Conservation (phyloP, 1,140 invertebrate genomes). For the Papilio helenus region DNA sequence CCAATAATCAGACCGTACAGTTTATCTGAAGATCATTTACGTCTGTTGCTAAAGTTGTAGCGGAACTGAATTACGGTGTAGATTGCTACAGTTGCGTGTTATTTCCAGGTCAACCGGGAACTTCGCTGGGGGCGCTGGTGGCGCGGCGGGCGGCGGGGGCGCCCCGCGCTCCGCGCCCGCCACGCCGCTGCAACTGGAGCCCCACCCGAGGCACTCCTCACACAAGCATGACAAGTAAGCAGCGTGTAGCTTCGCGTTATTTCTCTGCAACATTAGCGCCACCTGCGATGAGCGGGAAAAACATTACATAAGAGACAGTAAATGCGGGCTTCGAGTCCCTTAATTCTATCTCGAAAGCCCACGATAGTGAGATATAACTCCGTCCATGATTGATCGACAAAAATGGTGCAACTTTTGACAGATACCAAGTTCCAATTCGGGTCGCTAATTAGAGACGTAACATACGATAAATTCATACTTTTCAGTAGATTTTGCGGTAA, state of each 20-base stretch:
- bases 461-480: too few species aligned
- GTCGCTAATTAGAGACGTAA: too few species aligned
- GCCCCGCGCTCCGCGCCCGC: conserved; percentile 78
- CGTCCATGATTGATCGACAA: too few species aligned
- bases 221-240: conserved; percentile 75
- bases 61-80: background rate
- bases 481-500: background rate
- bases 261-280: too few species aligned
- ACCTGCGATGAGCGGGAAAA: background rate
- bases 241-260: background rate
- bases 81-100: conserved; percentile 40
- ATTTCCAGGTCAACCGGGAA: conserved; percentile 79
- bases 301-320: background rate
- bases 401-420: too few species aligned
- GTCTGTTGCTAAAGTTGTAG: background rate
- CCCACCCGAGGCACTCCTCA: conserved; percentile 57
- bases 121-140: conserved; percentile 73
- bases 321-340: too few species aligned
- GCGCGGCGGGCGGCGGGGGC: conserved; percentile 76
- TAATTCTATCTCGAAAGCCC: too few species aligned
- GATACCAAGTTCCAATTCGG: too few species aligned
- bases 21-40: too few species aligned
- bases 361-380: too few species aligned
- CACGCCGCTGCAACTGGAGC: conserved; percentile 78
- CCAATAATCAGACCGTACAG: too few species aligned